phyloP scores from a whole-genome alignment of 64 coral and sea anemone genomes.

The Actinia equina region DNA sequence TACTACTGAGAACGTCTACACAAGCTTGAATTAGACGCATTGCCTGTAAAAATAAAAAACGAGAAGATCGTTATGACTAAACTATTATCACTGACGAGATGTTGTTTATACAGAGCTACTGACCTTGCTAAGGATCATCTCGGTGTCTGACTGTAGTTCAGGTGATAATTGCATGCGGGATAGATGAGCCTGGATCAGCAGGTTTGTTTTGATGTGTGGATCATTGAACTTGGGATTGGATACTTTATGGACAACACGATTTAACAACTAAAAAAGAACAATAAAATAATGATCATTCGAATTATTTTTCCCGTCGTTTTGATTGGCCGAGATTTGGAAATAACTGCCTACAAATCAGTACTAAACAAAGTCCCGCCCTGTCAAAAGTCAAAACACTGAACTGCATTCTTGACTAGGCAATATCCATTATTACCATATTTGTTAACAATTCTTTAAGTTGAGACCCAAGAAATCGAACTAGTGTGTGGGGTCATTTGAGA shows the following conservation, averaged over 20 bases:
- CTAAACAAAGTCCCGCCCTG: too few relatives aligned
- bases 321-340: too few relatives aligned
- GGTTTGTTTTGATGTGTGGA: conserved; percentile 93
- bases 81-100: background rate
- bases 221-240: conserved; percentile 92
- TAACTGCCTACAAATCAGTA: too few relatives aligned
- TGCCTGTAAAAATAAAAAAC: conserved; percentile 42
- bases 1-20: conserved; percentile 97
- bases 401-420: too few relatives aligned
- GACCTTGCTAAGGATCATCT: conserved; percentile 94
- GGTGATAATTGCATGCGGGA: conserved; percentile 94
- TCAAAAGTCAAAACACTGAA: too few relatives aligned
- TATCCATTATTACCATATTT: too few relatives aligned
- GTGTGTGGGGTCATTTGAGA: too few relatives aligned
- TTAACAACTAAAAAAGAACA: conserved; percentile 58
- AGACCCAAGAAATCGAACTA: too few relatives aligned
- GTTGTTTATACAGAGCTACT: background rate
- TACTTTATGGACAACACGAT: conserved; percentile 87
- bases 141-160: conserved; percentile 94
- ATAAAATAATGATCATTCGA: too few relatives aligned
- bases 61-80: background rate
- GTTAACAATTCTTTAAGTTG: too few relatives aligned
- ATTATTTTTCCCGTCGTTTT: too few relatives aligned
- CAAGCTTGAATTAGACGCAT: conserved; percentile 98
- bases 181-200: conserved; percentile 90